Conservation (phyloP, 2,888 invertebrate species). For the Phlogophora meticulosa region DNA sequence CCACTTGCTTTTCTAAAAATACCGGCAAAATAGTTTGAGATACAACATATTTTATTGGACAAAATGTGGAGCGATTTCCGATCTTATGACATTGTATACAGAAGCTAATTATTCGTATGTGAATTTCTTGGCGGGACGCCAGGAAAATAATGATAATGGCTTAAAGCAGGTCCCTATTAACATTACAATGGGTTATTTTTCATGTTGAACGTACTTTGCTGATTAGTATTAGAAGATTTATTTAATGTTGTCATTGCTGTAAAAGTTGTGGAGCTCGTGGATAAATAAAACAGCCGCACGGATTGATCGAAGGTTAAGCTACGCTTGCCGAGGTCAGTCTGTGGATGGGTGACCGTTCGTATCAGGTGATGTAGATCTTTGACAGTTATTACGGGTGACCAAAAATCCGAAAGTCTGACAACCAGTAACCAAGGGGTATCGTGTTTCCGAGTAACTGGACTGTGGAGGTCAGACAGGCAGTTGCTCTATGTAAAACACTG, state of each 20-base stretch:
- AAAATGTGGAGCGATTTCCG: constrained; percentile 38
- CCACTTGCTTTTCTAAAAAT: constrained; percentile 20
- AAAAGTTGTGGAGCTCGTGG: too few relatives aligned
- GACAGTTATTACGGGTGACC: too few relatives aligned
- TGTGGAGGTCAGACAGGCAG: too few relatives aligned
- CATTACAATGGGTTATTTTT: constrained; percentile 22
- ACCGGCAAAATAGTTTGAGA: not conserved
- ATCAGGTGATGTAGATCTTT: too few relatives aligned
- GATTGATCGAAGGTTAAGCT: too few relatives aligned
- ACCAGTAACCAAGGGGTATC: too few relatives aligned
- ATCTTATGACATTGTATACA: constrained; percentile 25
- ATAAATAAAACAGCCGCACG: too few relatives aligned
- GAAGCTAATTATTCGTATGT: constrained; percentile 16
- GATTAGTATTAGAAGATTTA: constrained; percentile 14
- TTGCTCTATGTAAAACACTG: too few relatives aligned
- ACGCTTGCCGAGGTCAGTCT: too few relatives aligned
- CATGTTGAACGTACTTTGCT: constrained; percentile 3
- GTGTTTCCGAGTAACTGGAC: too few relatives aligned
- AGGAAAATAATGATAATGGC: constrained; percentile 26
- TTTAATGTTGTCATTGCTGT: not conserved
- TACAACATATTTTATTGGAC: constrained; percentile 25
- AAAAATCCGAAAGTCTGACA: too few relatives aligned
- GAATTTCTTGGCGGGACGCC: constrained; percentile 23
- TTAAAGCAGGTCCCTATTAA: constrained; percentile 8
- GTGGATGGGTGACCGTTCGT: too few relatives aligned